phyloP scores from a whole-genome alignment of 2,113 vertebrate genomes.

The Axis porcinus region DNA sequence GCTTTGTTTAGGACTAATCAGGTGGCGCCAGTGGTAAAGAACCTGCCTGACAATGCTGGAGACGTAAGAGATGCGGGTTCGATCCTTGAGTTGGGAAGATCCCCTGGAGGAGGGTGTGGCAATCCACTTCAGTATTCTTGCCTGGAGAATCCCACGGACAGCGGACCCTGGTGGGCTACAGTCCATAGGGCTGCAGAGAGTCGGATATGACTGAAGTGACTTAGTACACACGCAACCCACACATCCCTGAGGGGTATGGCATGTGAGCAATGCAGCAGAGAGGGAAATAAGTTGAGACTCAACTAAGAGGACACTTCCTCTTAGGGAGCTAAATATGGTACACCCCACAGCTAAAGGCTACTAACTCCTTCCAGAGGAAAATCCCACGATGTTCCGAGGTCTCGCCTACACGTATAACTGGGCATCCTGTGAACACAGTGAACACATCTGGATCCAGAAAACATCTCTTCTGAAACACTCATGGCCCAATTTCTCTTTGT shows the following conservation, averaged over 20 bases:
- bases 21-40: background rate
- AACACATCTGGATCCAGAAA: background rate
- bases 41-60: background rate
- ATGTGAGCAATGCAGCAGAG: background rate
- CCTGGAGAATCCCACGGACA: background rate
- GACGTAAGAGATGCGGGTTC: background rate
- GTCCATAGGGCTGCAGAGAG: background rate
- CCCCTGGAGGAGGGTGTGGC: background rate
- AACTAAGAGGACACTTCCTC: background rate
- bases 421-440: background rate
- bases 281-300: background rate
- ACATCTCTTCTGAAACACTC: background rate
- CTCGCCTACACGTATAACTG: background rate
- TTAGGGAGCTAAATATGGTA: background rate
- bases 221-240: background rate
- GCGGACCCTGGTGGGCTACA: rapidly evolving
- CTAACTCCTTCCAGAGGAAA: background rate
- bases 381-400: background rate
- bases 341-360: background rate
- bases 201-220: background rate
- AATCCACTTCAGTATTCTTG: background rate
- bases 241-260: background rate
- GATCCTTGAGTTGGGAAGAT: background rate
- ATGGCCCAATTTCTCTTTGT: background rate
- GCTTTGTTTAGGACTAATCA: background rate